Base-by-base conservation (phyloP, 2,113 vertebrate species). In the Phaethon lepturus region DNA sequence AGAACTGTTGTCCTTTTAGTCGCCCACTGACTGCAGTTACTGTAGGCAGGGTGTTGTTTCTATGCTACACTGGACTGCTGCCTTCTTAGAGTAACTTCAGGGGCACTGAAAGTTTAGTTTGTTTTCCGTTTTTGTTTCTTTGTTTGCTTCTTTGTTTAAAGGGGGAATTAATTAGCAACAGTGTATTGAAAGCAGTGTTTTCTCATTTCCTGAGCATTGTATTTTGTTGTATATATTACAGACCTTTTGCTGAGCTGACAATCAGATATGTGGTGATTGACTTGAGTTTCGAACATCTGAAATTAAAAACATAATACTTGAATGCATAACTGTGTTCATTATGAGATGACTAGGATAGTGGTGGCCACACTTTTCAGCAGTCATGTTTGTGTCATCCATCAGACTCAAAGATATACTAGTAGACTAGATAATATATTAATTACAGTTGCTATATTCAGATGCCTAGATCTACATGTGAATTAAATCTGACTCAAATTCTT, bases 361-460 rank as follows among this genome's bases (percentile, higher is more conserved):
- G 28, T 44, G 25, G 35, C 42, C 13, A 8, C 3, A 0, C 33
- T 81, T 82, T 85, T 86, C 38, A 72, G 33, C 28, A 63, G 47
- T 94, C 68, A 14, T 67, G 49, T 93, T 71, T 75, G n/a, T 71
- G 64, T 78, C 44, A 60, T 82, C 40, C 19, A 4, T 74, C 0
- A 0, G 71, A 33, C 71, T 90, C 50, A 62, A 72, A 94, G 76
- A 96, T 85, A 90, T 62, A 28, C 38, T 62, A 80, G 58, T 31
- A 71, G 93, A 80, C 74, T 76, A 31, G 26, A 19, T 60, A 16
- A 11, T 81, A 1, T 73, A 66, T 90, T 85, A 71, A 83, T 89
- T 76, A 53, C 72, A 45, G 85, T 64, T 86, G 33, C 78, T 92
- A 26, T 82, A 42, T 85, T 94, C 67, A 53, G 53, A 33, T 88